phyloP scores from a whole-genome alignment of 2,113 vertebrate species.

The Glaucidium brasilianum region DNA sequence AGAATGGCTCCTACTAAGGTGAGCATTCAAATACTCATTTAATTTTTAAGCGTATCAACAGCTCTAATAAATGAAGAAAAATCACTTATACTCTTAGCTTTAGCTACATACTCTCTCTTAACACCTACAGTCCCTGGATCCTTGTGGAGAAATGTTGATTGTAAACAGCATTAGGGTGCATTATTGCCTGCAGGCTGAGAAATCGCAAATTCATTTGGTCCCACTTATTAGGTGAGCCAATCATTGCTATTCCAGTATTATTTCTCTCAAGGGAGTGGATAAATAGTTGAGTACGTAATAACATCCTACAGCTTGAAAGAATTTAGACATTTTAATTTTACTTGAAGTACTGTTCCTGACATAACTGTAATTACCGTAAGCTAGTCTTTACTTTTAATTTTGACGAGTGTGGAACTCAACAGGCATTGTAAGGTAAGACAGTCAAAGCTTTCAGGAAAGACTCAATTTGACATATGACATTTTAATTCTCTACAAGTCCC shows the following conservation, averaged over 20 bases:
- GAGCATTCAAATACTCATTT: not conserved
- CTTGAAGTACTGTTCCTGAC: not conserved
- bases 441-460: not conserved
- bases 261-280: not conserved
- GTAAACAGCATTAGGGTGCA: not conserved
- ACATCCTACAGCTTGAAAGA: not conserved
- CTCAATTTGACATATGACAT: not conserved
- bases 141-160: not conserved
- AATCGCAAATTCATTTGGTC: not conserved
- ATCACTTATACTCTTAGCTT: not conserved
- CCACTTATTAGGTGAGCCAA: not conserved
- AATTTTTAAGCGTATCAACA: not conserved
- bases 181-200: not conserved
- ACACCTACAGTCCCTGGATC: not conserved
- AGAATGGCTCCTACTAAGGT: not conserved
- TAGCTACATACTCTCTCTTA: not conserved
- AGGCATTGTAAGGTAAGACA: not conserved
- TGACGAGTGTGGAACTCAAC: not conserved
- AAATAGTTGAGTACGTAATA: not conserved
- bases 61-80: not conserved
- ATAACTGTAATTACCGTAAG: not conserved
- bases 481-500: not conserved
- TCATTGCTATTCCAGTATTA: not conserved
- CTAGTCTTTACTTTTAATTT: not conserved
- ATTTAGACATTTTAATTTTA: not conserved